phyloP scores from a whole-genome alignment of 2,113 vertebrate genomes.

The Hipposideros armiger region DNA sequence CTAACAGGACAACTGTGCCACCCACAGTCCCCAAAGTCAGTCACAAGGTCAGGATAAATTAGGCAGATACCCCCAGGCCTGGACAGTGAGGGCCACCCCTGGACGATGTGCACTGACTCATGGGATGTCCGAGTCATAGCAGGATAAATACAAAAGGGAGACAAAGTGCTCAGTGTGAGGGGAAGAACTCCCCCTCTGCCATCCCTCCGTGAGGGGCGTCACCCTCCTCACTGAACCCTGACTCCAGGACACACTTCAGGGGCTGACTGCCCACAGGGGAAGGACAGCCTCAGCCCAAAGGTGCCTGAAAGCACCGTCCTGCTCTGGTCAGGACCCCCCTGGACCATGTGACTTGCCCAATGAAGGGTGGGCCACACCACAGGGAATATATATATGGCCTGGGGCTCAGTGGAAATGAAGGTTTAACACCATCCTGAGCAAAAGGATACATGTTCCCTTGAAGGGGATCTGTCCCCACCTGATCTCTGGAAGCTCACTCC shows the following conservation, averaged over 20 bases:
- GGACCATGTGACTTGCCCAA: neutral
- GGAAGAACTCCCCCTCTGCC: neutral
- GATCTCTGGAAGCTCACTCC: too few relatives aligned
- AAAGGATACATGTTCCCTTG: neutral
- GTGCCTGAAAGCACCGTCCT: neutral
- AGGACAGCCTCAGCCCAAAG: neutral
- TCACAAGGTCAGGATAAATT: neutral
- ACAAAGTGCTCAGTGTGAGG: neutral
- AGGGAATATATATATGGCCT: too few relatives aligned
- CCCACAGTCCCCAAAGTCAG: neutral
- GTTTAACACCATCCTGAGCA: neutral
- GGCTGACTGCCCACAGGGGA: neutral
- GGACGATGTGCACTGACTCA: neutral
- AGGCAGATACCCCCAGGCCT: too few relatives aligned
- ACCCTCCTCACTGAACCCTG: neutral
- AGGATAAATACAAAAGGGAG: neutral
- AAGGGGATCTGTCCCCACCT: too few relatives aligned
- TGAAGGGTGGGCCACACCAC: neutral
- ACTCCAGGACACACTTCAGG: neutral
- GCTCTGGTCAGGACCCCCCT: neutral
- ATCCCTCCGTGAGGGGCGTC: neutral
- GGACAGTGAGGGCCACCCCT: rapidly evolving
- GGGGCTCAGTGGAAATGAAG: too few relatives aligned
- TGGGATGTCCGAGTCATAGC: neutral
- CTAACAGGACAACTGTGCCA: too few relatives aligned